Evolutionary conservation across 2,888 invertebrate species (phyloP).

Genomic region (Morpho helenor): DNA sequence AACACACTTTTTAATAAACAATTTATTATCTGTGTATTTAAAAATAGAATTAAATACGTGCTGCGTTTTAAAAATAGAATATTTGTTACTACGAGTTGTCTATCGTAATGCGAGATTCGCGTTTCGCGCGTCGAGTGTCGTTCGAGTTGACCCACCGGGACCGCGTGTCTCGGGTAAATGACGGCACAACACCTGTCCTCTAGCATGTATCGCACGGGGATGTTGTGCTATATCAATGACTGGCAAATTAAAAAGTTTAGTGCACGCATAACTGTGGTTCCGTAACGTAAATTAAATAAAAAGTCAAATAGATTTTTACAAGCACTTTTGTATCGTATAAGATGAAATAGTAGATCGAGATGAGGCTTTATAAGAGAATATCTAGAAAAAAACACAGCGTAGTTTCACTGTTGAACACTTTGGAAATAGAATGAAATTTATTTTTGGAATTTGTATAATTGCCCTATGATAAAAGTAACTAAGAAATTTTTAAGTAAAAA

Average conservation of each 20-base stretch:
- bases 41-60: slow-evolving; percentile 10
- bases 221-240: slow-evolving; percentile 26
- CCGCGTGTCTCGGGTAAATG: slow-evolving; percentile 70
- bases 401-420: no score
- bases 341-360: no score
- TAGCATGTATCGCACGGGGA: slow-evolving; percentile 36
- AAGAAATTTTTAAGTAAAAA: no score
- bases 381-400: no score
- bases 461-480: no score
- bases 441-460: no score
- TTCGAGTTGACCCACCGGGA: slow-evolving; percentile 48
- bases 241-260: slow-evolving; percentile 23
- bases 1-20: not conserved
- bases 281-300: not conserved
- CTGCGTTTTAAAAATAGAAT: slow-evolving; percentile 15
- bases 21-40: slow-evolving; percentile 1
- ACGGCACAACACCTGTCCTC: slow-evolving; percentile 52
- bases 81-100: slow-evolving; percentile 8
- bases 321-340: not conserved
- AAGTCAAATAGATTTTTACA: not conserved
- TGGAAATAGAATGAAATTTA: no score
- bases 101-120: slow-evolving; percentile 14
- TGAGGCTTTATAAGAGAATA: no score
- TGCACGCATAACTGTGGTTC: slow-evolving; percentile 15
- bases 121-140: slow-evolving; percentile 30